Conservation (phyloP, 2,888 invertebrate species). For the Rhorus exstirpatorius region DNA sequence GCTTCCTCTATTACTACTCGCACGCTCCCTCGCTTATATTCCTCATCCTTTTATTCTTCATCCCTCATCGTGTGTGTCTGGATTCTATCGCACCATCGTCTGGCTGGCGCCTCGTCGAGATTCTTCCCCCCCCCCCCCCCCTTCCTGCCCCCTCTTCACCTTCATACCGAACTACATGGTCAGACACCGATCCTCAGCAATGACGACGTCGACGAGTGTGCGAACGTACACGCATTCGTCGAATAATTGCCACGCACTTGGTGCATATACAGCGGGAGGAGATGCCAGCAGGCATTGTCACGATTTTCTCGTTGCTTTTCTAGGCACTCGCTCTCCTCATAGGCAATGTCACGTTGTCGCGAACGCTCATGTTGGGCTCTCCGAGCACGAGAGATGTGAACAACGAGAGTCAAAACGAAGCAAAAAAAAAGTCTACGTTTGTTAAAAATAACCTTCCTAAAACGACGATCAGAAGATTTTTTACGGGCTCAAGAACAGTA, state of each 20-base stretch:
- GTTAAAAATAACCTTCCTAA: too few relatives aligned
- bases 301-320: slow-evolving; percentile 58
- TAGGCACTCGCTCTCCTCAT: slow-evolving; percentile 16
- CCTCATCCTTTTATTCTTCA: slow-evolving; percentile 59
- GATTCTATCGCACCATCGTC: slow-evolving; percentile 60
- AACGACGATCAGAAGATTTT: too few relatives aligned
- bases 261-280: slow-evolving; percentile 36
- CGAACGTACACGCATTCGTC: slow-evolving; percentile 78
- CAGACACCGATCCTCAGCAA: slow-evolving; percentile 39
- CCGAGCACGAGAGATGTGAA: neutral
- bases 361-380: neutral
- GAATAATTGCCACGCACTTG: slow-evolving; percentile 77
- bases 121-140: slow-evolving; percentile 27
- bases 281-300: slow-evolving; percentile 76
- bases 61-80: slow-evolving; percentile 61
- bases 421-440: too few relatives aligned
- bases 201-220: slow-evolving; percentile 71
- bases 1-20: slow-evolving; percentile 54
- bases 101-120: slow-evolving; percentile 64
- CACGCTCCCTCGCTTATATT: slow-evolving; percentile 43
- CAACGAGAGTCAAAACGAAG: neutral
- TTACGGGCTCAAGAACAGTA: too few relatives aligned
- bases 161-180: slow-evolving; percentile 20
- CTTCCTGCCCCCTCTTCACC: slow-evolving; percentile 1
- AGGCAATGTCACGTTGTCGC: slow-evolving; percentile 5